These are phyloP conservation scores for Elanus axillaris DNA, from an alignment of 2,113 vertebrate genomes.

Conservation along the genomic window DNA sequence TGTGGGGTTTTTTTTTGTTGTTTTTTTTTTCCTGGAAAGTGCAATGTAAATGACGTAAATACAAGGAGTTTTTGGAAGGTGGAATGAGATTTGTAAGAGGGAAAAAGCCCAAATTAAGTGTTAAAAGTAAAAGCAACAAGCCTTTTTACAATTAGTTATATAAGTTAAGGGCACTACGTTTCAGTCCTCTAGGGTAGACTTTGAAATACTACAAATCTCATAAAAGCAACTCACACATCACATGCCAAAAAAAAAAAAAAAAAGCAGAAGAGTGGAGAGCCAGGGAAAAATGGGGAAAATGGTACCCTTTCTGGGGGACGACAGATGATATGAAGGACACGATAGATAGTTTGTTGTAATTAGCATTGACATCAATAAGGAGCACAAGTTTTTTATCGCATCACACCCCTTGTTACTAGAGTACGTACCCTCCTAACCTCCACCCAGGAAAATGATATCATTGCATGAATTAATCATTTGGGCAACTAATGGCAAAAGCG, in stretches of 20 bases:
- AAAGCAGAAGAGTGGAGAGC: accelerated
- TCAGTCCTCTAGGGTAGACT: not conserved
- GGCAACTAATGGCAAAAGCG: slow-evolving; percentile 11
- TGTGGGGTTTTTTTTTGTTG: not conserved
- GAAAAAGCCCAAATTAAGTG: not conserved
- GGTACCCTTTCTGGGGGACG: not conserved
- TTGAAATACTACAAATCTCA: not conserved
- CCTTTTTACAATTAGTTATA: not conserved
- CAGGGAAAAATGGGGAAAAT: not conserved
- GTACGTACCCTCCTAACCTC: not conserved
- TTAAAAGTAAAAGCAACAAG: not conserved
- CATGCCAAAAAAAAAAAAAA: too few relatives aligned
- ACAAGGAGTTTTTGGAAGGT: not conserved
- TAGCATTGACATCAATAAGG: not conserved
- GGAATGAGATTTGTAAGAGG: not conserved
- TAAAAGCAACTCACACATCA: not conserved
- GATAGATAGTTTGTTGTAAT: not conserved
- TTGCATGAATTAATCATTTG: slow-evolving; percentile 48
- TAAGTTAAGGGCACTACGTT: not conserved
- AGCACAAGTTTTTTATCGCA: not conserved
- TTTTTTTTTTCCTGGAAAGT: not conserved
- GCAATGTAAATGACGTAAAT: not conserved
- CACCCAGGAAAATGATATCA: slow-evolving; percentile 25
- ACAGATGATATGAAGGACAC: not conserved
- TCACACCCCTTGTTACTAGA: not conserved